Conservation (phyloP, 2,113 vertebrate species). For the Clupea harengus region DNA sequence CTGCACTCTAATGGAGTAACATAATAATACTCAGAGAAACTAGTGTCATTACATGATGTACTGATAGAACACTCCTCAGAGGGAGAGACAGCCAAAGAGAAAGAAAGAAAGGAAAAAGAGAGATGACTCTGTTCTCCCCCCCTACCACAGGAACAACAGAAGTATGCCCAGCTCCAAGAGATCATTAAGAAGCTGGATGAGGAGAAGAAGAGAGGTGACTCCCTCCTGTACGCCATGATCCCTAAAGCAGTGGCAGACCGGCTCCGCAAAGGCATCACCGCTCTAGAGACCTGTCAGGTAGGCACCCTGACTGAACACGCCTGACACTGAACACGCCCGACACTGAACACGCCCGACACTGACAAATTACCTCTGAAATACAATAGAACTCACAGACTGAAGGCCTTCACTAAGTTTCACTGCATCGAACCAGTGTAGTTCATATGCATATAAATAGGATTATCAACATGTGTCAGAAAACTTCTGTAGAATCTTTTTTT, state of each 20-base stretch:
- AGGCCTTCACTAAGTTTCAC: background rate
- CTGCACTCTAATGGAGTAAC: background rate
- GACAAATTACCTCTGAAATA: background rate
- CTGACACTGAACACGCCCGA: background rate
- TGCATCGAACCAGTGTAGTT: background rate
- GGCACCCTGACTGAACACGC: background rate
- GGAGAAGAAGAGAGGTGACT: slow-evolving; percentile 72
- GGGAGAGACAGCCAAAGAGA: background rate
- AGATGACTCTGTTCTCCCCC: background rate
- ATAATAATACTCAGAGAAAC: background rate
- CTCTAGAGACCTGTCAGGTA: slow-evolving; percentile 73
- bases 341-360: background rate
- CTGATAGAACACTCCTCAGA: background rate
- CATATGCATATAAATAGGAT: background rate
- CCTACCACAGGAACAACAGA: slow-evolving; percentile 67
- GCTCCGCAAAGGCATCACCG: slow-evolving; percentile 71
- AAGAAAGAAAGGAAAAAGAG: background rate
- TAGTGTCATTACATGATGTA: background rate
- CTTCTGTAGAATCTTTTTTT: no score
- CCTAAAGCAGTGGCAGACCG: slow-evolving; percentile 70
- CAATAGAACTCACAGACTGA: background rate
- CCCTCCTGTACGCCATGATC: slow-evolving; percentile 74
- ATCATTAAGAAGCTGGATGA: slow-evolving; percentile 74
- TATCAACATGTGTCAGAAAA: background rate
- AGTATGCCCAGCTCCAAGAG: slow-evolving; percentile 71